Conservation (phyloP, 2,888 invertebrate genomes). For the Dinocampus coccinellae region DNA sequence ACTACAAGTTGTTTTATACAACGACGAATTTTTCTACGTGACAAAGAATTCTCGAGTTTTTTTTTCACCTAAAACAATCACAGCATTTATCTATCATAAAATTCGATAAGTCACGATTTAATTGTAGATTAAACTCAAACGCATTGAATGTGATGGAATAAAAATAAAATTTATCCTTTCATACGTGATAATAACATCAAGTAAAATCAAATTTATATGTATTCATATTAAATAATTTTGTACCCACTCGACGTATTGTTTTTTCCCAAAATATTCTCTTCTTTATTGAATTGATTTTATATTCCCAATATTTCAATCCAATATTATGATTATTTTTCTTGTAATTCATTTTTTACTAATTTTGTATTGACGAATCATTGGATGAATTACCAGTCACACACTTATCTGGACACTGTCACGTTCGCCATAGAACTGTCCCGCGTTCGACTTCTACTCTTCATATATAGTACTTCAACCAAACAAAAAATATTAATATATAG, state of each 20-base stretch:
- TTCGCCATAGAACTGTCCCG: too few species aligned
- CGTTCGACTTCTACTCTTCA: too few species aligned
- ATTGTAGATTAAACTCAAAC: background rate
- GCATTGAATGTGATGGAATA: background rate
- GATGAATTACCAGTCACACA: too few species aligned
- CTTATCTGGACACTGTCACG: too few species aligned
- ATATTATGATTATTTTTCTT: background rate
- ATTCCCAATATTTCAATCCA: background rate
- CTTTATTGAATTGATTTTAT: background rate
- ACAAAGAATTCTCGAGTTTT: background rate
- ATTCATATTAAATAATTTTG: background rate
- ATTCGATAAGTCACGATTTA: too few species aligned
- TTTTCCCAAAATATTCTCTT: background rate
- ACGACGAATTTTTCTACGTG: constrained; percentile 1
- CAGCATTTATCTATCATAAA: background rate
- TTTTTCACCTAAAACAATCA: constrained; percentile 19
- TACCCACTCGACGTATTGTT: background rate
- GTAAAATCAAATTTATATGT: background rate
- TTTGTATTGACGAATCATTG: too few species aligned
- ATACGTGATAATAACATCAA: too few species aligned
- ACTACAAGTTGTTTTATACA: constrained; percentile 8
- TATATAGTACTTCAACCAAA: too few species aligned
- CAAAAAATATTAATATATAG: too few species aligned
- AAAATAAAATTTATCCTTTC: too few species aligned
- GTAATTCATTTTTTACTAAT: background rate